Evolutionary conservation across 2,888 invertebrate species (phyloP).

Genomic region (Trichacis sp.): DNA sequence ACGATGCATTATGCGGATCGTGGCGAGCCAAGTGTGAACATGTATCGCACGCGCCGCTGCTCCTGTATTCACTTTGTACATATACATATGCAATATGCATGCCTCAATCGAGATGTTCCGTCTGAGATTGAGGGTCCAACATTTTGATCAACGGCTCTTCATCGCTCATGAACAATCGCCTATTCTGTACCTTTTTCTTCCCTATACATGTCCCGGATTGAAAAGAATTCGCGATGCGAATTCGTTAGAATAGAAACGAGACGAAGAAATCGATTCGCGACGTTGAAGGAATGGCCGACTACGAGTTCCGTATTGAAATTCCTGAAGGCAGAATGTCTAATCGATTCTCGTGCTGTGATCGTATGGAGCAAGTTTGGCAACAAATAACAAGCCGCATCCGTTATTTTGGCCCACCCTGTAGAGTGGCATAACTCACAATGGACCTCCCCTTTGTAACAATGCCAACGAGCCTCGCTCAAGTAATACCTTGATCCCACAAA

Average conservation of each 20-base stretch:
- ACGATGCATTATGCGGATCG: conserved; percentile 19
- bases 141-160: neutral
- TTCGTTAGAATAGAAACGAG: neutral
- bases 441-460: conserved; percentile 47
- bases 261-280: neutral
- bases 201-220: too few relatives aligned
- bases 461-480: conserved; percentile 39
- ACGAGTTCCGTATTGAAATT: neutral
- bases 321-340: too few relatives aligned
- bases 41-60: conserved; percentile 3
- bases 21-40: conserved; percentile 13
- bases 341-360: neutral
- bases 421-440: conserved; percentile 45
- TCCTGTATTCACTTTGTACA: conserved; percentile 7
- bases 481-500: conserved; percentile 62
- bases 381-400: conserved; percentile 48
- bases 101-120: neutral
- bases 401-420: too few relatives aligned
- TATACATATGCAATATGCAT: conserved; percentile 12
- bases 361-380: conserved; percentile 44
- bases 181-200: too few relatives aligned
- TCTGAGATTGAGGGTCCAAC: neutral
- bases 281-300: neutral
- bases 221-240: too few relatives aligned
- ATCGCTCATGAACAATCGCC: neutral